These are phyloP conservation scores for Atta colombica DNA, from an alignment of 1,140 invertebrate species.

Conservation along the genomic window DNA sequence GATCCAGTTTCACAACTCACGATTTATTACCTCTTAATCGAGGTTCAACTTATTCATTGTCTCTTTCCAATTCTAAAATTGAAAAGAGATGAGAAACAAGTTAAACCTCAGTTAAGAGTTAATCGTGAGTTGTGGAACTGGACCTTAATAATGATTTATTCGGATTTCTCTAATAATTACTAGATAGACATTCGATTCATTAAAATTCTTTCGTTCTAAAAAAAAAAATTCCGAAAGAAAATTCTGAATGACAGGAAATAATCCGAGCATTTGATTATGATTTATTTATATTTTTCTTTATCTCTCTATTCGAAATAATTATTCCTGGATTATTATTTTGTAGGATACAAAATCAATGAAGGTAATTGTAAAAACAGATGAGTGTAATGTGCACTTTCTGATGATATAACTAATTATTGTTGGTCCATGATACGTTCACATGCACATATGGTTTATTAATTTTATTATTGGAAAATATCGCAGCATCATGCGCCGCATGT, in stretches of 20 bases:
- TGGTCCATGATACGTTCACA: conserved; percentile 14
- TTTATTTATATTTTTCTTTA: not conserved
- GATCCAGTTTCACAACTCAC: too few species aligned
- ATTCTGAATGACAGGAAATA: not conserved
- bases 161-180: too few species aligned
- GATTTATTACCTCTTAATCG: too few species aligned
- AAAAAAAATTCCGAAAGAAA: too few species aligned
- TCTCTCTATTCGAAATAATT: not conserved
- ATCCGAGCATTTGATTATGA: not conserved
- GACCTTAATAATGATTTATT: too few species aligned
- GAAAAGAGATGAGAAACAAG: too few species aligned
- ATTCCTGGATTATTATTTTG: not conserved
- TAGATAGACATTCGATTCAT: too few species aligned
- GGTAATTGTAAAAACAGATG: not conserved
- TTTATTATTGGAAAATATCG: conserved; percentile 38
- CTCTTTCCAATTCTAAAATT: too few species aligned
- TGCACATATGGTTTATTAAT: conserved; percentile 31
- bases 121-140: too few species aligned
- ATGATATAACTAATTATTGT: conserved; percentile 22
- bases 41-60: too few species aligned
- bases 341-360: not conserved
- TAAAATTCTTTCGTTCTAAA: too few species aligned
- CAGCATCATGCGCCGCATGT: not conserved
- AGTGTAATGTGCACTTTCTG: not conserved
- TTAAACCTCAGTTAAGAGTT: too few species aligned